A percentile compares a stretch with the other conserved stretches of the same genome.
phyloP scores from a whole-genome alignment of 1,140 invertebrate species.

The Leucophenga varia region DNA sequence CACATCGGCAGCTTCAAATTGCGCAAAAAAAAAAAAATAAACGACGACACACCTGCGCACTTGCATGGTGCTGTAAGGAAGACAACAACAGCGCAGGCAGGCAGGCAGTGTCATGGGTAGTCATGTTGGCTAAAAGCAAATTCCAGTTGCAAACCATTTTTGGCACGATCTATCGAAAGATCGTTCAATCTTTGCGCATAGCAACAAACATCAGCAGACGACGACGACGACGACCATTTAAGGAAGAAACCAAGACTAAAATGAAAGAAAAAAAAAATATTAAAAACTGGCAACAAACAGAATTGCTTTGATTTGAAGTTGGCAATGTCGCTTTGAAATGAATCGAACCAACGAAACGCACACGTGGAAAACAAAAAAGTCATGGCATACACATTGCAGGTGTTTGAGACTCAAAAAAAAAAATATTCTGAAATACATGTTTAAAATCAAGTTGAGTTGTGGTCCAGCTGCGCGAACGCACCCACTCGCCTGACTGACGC shows the following conservation, averaged over 20 bases:
- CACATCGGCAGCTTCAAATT: too few species aligned
- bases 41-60: too few species aligned
- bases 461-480: constrained; percentile 50
- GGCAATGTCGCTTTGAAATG: constrained; percentile 13
- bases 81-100: too few species aligned
- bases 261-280: background rate
- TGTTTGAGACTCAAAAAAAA: constrained; percentile 22
- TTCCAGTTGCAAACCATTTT: constrained; percentile 53
- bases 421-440: constrained; percentile 27
- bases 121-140: constrained; percentile 46
- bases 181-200: constrained; percentile 9
- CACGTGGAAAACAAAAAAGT: constrained; percentile 27
- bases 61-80: too few species aligned
- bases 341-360: constrained; percentile 28
- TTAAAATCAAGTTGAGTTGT: constrained; percentile 36
- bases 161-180: constrained; percentile 39
- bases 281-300: background rate
- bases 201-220: background rate
- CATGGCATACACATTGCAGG: constrained; percentile 20
- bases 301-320: constrained; percentile 42
- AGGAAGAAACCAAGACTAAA: constrained; percentile 24
- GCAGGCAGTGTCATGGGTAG: too few species aligned
- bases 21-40: too few species aligned
- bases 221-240: constrained; percentile 23
- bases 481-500: constrained; percentile 33